A percentile compares a stretch with the other conserved stretches of the same genome.
Conservation (phyloP, 2,113 vertebrate species). For the Saimiri boliviensis region DNA sequence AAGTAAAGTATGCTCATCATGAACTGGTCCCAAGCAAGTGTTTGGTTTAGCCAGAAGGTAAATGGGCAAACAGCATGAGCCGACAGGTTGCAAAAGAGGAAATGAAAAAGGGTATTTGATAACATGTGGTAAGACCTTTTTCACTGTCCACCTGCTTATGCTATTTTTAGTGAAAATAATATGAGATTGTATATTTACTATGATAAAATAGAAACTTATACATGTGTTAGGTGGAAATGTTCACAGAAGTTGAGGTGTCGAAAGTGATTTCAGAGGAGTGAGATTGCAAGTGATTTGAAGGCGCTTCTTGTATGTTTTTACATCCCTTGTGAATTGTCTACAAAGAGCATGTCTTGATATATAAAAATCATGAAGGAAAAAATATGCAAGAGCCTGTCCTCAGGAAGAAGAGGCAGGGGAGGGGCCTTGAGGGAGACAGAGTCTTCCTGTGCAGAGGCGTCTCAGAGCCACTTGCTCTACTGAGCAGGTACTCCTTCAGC, state of each 20-base stretch:
- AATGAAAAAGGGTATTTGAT: neutral
- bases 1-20: neutral
- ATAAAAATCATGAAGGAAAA: neutral
- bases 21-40: neutral
- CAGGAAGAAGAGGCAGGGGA: neutral
- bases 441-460: neutral
- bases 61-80: neutral
- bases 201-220: neutral
- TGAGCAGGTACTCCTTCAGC: neutral
- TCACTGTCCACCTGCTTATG: neutral
- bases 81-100: neutral
- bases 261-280: neutral
- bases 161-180: constrained; percentile 19
- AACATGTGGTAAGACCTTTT: neutral
- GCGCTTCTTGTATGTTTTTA: neutral
- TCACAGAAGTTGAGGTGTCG: neutral
- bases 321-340: neutral
- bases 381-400: neutral
- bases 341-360: neutral
- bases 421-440: neutral
- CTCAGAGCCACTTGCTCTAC: neutral
- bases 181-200: neutral
- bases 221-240: neutral
- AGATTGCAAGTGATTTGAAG: neutral
- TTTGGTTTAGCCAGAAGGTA: neutral